Evolutionary conservation across 2,113 vertebrate species (phyloP).

Genomic region (Ictalurus punctatus): DNA sequence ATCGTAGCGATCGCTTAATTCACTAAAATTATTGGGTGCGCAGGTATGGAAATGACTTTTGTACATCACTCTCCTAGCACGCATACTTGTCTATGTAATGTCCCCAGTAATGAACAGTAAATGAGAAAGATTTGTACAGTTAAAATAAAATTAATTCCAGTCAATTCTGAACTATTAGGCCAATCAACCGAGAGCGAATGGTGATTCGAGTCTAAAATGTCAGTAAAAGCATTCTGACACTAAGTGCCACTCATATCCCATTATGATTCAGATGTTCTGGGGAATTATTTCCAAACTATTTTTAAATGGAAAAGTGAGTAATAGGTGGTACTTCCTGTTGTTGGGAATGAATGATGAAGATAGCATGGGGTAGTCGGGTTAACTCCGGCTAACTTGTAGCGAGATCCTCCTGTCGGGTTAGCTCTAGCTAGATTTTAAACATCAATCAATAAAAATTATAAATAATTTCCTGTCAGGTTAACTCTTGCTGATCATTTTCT

Average conservation of each 20-base stretch:
- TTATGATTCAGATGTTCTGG: not conserved
- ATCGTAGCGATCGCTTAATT: slow-evolving; percentile 35
- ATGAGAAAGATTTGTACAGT: slow-evolving; percentile 34
- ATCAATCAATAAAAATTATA: too few species aligned
- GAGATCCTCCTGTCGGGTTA: not conserved
- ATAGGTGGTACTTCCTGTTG: not conserved
- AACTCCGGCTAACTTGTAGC: not conserved
- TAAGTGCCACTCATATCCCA: not conserved
- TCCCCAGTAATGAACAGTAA: slow-evolving; percentile 36
- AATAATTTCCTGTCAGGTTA: not conserved
- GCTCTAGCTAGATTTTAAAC: not conserved
- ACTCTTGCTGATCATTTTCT: not conserved
- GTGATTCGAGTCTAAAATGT: slow-evolving; percentile 19
- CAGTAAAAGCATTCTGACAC: slow-evolving; percentile 21
- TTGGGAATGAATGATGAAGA: not conserved
- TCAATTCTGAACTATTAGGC: slow-evolving; percentile 28
- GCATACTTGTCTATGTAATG: slow-evolving; percentile 24
- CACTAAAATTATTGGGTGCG: not conserved
- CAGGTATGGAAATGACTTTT: slow-evolving; percentile 43
- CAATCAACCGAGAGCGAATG: not conserved
- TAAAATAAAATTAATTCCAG: slow-evolving; percentile 30
- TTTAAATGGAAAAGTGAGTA: not conserved
- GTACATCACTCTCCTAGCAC: slow-evolving; percentile 21
- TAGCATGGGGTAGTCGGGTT: not conserved
- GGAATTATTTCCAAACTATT: not conserved